Evolutionary conservation across 2,797 vertebrate species (phyloP).

Genomic region (Rallus crepitans): DNA sequence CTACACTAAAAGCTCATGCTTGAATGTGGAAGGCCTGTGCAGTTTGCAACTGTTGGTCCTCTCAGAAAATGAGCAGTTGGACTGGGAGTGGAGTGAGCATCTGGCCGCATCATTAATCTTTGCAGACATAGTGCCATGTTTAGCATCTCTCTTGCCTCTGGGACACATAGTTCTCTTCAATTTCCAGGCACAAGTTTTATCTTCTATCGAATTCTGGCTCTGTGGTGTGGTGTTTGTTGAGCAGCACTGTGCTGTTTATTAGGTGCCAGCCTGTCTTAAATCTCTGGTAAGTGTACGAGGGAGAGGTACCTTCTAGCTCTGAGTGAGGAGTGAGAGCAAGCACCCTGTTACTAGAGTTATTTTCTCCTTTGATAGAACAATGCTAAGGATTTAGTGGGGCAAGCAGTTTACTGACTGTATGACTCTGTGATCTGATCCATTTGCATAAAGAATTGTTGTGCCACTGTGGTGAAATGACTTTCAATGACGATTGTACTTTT

Average conservation of each 20-base stretch:
- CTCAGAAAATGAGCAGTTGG: background rate
- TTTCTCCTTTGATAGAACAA: background rate
- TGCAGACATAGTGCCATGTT: background rate
- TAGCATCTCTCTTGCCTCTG: background rate
- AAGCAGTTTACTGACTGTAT: background rate
- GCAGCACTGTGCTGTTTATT: background rate
- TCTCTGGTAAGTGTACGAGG: background rate
- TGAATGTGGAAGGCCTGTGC: background rate
- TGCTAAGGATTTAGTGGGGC: background rate
- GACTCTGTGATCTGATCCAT: background rate
- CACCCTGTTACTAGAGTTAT: background rate
- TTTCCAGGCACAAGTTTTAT: conserved; percentile 34
- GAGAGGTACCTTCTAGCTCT: background rate
- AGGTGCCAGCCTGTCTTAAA: conserved; percentile 17
- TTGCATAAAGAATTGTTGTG: background rate
- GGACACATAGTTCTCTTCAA: background rate
- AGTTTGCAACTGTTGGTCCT: background rate
- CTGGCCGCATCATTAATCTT: background rate
- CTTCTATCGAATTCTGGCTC: background rate
- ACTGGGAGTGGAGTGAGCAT: background rate
- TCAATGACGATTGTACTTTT: background rate
- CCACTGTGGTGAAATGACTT: background rate
- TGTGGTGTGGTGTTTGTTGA: background rate
- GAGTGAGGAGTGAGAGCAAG: background rate
- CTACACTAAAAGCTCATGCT: background rate